Evolutionary conservation across 2,113 vertebrate species (phyloP).

Genomic region (Jacana jacana): DNA sequence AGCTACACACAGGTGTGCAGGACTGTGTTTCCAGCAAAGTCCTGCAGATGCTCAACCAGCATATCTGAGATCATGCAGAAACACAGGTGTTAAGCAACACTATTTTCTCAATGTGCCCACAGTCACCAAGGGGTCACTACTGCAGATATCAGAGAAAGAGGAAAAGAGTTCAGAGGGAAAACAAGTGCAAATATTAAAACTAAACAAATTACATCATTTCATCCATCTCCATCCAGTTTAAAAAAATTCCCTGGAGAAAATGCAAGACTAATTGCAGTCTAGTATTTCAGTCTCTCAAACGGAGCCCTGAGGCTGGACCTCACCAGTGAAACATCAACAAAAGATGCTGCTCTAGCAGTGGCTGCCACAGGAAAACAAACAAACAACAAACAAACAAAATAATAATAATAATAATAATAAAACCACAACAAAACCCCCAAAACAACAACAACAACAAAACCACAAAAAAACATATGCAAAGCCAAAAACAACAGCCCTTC

Average conservation of each 20-base stretch:
- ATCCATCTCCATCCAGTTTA: not conserved
- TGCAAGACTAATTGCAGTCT: not conserved
- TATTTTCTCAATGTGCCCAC: not conserved
- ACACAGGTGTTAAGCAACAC: not conserved
- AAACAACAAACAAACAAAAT: not conserved
- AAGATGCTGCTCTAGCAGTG: not conserved
- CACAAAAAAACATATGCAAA: no score
- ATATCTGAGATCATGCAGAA: not conserved
- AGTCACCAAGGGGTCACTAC: not conserved
- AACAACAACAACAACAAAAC: no score
- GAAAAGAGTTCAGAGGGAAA: not conserved
- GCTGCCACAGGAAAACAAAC: not conserved
- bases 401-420: no score
- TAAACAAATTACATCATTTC: not conserved
- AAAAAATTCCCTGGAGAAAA: not conserved
- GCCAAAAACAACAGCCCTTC: not conserved
- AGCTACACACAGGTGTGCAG: not conserved
- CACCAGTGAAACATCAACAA: not conserved
- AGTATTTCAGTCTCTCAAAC: not conserved
- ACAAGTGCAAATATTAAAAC: not conserved
- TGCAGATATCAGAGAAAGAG: not conserved
- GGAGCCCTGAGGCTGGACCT: not conserved
- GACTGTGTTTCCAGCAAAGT: not conserved
- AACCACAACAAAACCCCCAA: no score
- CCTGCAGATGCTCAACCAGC: not conserved